Conservation (phyloP, 2,888 invertebrate genomes). For the Chymomyza amoena region DNA sequence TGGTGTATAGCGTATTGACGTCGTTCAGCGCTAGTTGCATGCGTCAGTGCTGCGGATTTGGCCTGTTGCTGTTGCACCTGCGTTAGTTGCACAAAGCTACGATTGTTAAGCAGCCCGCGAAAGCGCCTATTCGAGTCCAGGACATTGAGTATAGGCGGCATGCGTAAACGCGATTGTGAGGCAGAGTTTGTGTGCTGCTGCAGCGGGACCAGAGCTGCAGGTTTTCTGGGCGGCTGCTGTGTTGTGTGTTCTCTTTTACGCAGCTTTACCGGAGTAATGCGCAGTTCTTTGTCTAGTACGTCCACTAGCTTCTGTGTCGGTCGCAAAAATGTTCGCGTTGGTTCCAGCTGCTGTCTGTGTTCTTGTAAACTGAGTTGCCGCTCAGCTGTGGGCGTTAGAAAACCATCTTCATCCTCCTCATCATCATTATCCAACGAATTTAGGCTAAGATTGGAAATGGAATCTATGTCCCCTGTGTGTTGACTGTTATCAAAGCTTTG, state of each 20-base stretch:
- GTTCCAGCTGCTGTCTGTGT: slow-evolving; percentile 3
- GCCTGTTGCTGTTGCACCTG: slow-evolving; percentile 67
- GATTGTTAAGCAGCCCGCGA: slow-evolving; percentile 64
- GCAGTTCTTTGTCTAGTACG: slow-evolving; percentile 61
- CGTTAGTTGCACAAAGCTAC: slow-evolving; percentile 76
- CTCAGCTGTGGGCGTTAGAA: slow-evolving; percentile 56
- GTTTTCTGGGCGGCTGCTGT: slow-evolving; percentile 16
- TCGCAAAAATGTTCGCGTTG: slow-evolving; percentile 32
- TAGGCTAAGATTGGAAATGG: slow-evolving; percentile 71
- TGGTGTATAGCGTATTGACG: slow-evolving; percentile 30
- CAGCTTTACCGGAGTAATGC: slow-evolving; percentile 66
- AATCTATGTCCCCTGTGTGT: slow-evolving; percentile 53
- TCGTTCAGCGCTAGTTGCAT: slow-evolving; percentile 43
- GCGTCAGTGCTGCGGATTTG: slow-evolving; percentile 72
- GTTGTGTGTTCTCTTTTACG: slow-evolving; percentile 50
- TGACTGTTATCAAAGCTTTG: slow-evolving; percentile 52
- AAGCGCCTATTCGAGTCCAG: slow-evolving; percentile 73
- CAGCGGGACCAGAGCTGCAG: slow-evolving; percentile 6
- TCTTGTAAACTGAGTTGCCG: slow-evolving; percentile 20
- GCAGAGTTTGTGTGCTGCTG: slow-evolving; percentile 51
- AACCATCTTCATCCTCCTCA: slow-evolving; percentile 56
- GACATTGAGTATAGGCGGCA: slow-evolving; percentile 77
- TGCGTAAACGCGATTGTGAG: slow-evolving; percentile 58
- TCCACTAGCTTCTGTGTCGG: slow-evolving; percentile 43
- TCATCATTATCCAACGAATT: slow-evolving; percentile 67